Conservation (phyloP, 2,797 vertebrate species). For the Sebastes minor region DNA sequence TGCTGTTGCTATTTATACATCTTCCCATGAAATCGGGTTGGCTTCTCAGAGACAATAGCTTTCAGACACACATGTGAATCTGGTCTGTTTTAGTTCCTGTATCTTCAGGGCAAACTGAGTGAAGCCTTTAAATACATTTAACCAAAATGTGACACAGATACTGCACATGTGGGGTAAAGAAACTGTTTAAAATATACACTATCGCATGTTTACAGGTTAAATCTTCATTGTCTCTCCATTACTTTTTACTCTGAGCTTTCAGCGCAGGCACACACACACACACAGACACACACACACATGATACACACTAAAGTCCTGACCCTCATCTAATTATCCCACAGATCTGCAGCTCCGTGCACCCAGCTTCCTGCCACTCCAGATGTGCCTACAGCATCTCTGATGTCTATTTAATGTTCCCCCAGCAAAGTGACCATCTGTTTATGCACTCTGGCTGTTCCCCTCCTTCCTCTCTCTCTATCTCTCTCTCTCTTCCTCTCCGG, state of each 20-base stretch:
- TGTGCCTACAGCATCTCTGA: conserved; percentile 76
- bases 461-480: conserved; percentile 10
- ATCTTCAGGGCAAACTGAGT: neutral
- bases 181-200: neutral
- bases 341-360: conserved; percentile 56
- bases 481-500: conserved; percentile 15
- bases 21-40: neutral
- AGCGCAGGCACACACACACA: neutral
- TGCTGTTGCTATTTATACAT: neutral
- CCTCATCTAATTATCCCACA: conserved; percentile 68
- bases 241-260: conserved; percentile 8
- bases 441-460: conserved; percentile 42
- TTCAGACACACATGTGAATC: neutral
- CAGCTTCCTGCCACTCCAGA: conserved; percentile 76
- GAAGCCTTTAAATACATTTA: neutral
- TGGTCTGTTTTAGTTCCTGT: neutral
- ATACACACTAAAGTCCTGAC: conserved; percentile 22
- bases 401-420: conserved; percentile 77
- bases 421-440: conserved; percentile 75
- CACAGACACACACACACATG: neutral
- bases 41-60: neutral
- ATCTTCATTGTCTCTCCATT: neutral
- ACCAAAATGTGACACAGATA: neutral
- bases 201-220: neutral
- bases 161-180: neutral